Base-by-base conservation (phyloP, 2,113 vertebrate genomes). In the Perca schrenkii region DNA sequence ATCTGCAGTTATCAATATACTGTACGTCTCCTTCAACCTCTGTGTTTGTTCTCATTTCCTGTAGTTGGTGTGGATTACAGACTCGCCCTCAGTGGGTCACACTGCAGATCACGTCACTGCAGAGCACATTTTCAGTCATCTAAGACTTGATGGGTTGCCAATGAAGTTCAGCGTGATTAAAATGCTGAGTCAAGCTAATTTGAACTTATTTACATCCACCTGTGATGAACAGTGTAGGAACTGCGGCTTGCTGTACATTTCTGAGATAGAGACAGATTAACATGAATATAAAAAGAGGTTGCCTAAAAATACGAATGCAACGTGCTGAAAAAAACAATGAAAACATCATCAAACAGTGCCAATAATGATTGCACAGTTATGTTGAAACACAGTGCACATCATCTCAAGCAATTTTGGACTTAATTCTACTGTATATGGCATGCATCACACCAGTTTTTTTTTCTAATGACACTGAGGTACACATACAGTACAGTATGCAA, bases 71-170 rank as follows among this genome's bases (percentile, higher is more conserved):
- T 40, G 47, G 69, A 70, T 81, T 70, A 75, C 2, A 8, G 50
- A 46, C 71, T 67, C 78, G 13, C 65, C 3, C 60, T 71, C 74
- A 66, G 74, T 79, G 82, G 79, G 65, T 85, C 79, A 79, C 61
- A 47, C 74, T 79, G 13, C 86, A 71, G 86, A 3, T 53, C n/a
- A 50, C 65, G 7, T 63, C 60, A 25, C 69, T 58, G 36, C 74
- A 78, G 77, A 54, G 71, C 53, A 34, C 34, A 56, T 61, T 17
- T 71, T 43, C 43, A 61, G 15, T 60, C 69, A 66, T 58, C 57
- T 57, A 28, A 43, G 16, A 56, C 62, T 10, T 31, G 66, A 16
- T 47, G 49, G 36, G 36, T 68, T 49, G 46, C 16, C 64, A 28
- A 2, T 62, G 11, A 17, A 22, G 21, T 56, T 74, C 28, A 25